Evolutionary conservation across 1,140 invertebrate species (phyloP).

Genomic region (Drosophila equinoxialis): DNA sequence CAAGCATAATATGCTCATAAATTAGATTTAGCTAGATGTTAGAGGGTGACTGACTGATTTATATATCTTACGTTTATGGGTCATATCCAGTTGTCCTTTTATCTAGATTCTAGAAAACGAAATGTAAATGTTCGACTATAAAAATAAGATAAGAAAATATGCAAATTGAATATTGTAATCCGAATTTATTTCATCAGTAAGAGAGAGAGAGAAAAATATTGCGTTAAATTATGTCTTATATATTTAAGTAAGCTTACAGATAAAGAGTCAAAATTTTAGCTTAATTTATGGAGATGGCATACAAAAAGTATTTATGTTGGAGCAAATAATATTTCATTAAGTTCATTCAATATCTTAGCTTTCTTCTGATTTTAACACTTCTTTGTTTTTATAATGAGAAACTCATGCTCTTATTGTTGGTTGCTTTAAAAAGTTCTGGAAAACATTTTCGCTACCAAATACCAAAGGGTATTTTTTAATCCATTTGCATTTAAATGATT

Average conservation of each 20-base stretch:
- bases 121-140: constrained; percentile 2
- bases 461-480: no score
- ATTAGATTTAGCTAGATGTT: constrained; percentile 63
- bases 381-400: no score
- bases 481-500: no score
- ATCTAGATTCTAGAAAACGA: constrained; percentile 1
- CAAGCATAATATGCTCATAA: constrained; percentile 75
- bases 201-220: constrained; percentile 28
- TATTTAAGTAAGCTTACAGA: background rate
- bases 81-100: constrained; percentile 19
- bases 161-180: constrained; percentile 55
- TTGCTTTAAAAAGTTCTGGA: no score
- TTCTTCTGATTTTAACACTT: no score
- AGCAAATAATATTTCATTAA: no score
- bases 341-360: no score
- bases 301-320: no score
- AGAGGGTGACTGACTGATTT: constrained; percentile 43
- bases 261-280: background rate
- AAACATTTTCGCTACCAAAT: no score
- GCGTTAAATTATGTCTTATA: constrained; percentile 42
- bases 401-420: no score
- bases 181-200: constrained; percentile 45
- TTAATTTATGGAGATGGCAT: no score
- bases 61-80: constrained; percentile 27
- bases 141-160: background rate